phyloP scores from a whole-genome alignment of 2,113 vertebrate species.

The Myrmecobius fasciatus region DNA sequence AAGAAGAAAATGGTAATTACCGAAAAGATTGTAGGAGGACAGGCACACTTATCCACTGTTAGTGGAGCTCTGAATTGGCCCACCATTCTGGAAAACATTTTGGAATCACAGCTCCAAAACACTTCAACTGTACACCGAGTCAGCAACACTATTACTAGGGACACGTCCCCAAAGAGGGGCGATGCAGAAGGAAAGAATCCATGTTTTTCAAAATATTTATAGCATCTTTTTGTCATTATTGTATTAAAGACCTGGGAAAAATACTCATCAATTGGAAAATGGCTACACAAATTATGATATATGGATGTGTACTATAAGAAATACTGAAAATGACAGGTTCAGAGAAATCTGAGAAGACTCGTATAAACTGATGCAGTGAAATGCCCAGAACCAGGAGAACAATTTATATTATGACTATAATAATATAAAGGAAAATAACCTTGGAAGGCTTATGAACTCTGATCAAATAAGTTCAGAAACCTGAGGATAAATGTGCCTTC shows the following conservation, averaged over 20 bases:
- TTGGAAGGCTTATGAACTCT: background rate
- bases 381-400: background rate
- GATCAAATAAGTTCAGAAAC: background rate
- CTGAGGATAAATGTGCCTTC: background rate
- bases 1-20: background rate
- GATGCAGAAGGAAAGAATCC: background rate
- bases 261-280: background rate
- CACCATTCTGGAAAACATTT: background rate
- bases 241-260: background rate
- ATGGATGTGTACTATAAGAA: background rate
- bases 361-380: background rate
- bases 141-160: background rate
- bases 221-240: background rate
- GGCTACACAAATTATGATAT: background rate
- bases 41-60: background rate
- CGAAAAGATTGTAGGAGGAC: background rate
- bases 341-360: background rate
- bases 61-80: background rate
- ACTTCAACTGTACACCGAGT: background rate
- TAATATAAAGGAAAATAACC: background rate
- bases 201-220: background rate
- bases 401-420: background rate
- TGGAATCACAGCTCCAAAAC: background rate
- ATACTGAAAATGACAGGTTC: background rate
- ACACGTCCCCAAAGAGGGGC: background rate